Percentiles rank a stretch among this genome's conserved stretches.
phyloP scores from a whole-genome alignment of 2,113 vertebrate species.

The Otus sunia region DNA sequence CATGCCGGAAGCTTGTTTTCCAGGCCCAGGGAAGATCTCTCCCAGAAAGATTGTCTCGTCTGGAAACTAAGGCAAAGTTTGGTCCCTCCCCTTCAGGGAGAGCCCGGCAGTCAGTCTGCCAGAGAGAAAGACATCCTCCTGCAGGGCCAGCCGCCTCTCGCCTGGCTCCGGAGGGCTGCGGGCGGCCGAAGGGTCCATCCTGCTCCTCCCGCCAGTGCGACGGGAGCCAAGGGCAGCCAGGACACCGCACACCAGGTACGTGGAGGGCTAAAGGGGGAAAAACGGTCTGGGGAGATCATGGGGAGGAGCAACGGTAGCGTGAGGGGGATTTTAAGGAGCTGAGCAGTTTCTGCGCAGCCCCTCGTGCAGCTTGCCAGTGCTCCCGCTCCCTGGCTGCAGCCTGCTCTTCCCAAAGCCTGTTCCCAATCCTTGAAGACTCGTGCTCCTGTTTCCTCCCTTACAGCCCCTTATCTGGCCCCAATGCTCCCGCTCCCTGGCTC shows the following conservation, averaged over 20 bases:
- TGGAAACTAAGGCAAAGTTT: slow-evolving; percentile 22
- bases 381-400: background rate
- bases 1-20: background rate
- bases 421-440: accelerated
- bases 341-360: background rate
- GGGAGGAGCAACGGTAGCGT: background rate
- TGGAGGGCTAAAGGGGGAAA: background rate
- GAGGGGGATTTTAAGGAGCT: background rate
- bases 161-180: accelerated
- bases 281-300: background rate
- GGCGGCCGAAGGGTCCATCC: accelerated
- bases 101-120: background rate
- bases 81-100: slow-evolving; percentile 51
- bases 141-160: background rate
- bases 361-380: accelerated
- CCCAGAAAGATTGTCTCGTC: background rate
- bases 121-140: accelerated
- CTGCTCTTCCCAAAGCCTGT: background rate
- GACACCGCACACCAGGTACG: background rate
- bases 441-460: background rate
- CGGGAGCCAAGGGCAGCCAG: accelerated
- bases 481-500: background rate
- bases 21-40: background rate
- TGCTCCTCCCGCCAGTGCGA: background rate
- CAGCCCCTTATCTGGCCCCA: background rate